phyloP scores from a whole-genome alignment of 2,113 vertebrate genomes.

The Thunnus maccoyii region DNA sequence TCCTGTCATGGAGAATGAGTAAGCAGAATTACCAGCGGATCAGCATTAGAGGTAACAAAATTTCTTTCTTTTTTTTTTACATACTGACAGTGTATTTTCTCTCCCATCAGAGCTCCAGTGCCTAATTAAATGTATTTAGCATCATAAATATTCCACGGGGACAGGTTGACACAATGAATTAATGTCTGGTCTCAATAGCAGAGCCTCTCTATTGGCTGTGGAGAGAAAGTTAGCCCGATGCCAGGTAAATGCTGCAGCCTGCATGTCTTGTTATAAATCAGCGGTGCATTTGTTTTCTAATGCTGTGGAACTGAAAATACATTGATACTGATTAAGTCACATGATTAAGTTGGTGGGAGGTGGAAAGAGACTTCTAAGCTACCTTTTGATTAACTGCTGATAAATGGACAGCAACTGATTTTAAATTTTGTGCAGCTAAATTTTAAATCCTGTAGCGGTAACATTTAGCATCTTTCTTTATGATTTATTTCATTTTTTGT shows the following conservation, averaged over 20 bases:
- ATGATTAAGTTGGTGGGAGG: constrained; percentile 29
- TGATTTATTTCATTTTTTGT: not conserved
- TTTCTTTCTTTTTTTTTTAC: constrained; percentile 67
- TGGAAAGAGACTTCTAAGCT: constrained; percentile 1
- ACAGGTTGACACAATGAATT: constrained; percentile 87
- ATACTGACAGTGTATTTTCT: constrained; percentile 84
- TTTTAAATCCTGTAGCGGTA: constrained; percentile 5
- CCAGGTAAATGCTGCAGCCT: constrained; percentile 79
- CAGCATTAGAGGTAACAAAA: constrained; percentile 76
- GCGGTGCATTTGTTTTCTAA: constrained; percentile 76
- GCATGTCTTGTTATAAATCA: constrained; percentile 80
- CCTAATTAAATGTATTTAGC: constrained; percentile 89
- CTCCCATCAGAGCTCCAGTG: constrained; percentile 76
- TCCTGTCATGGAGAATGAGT: constrained; percentile 71
- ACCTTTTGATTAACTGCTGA: constrained; percentile 9
- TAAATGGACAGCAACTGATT: not conserved
- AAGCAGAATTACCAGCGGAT: constrained; percentile 70
- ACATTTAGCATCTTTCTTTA: not conserved
- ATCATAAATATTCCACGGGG: constrained; percentile 88
- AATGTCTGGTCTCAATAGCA: constrained; percentile 85
- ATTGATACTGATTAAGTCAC: constrained; percentile 68
- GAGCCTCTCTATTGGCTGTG: constrained; percentile 80
- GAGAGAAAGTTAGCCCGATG: constrained; percentile 75
- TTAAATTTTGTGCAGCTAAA: constrained; percentile 11
- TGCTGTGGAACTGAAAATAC: constrained; percentile 60